Evolutionary conservation across 2,888 invertebrate species (phyloP).

Genomic region (Polyommatus iphigenia): DNA sequence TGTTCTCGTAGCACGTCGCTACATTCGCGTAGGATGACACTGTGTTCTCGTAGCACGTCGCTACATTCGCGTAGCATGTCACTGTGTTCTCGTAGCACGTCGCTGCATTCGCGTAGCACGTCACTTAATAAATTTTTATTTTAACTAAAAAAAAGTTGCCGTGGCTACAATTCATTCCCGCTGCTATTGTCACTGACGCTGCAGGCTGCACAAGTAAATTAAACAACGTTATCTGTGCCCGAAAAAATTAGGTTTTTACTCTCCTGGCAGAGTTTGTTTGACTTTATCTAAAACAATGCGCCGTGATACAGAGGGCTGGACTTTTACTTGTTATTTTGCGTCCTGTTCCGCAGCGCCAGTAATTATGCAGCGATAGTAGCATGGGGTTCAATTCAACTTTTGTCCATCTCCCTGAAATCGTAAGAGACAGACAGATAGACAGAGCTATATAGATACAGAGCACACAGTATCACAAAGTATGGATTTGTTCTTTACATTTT

Average conservation of each 20-base stretch:
- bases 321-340: background rate
- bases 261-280: background rate
- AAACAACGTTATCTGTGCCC: constrained; percentile 7
- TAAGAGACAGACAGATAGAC: background rate
- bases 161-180: background rate
- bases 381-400: background rate
- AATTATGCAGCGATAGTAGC: background rate
- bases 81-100: no score
- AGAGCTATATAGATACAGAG: background rate
- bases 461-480: background rate
- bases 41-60: background rate
- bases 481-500: no score
- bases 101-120: no score
- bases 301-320: background rate
- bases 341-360: background rate
- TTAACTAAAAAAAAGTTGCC: background rate
- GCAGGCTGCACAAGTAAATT: background rate
- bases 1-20: no score
- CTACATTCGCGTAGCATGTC: no score
- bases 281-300: constrained; percentile 21
- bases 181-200: background rate
- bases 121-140: no score
- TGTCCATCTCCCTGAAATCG: background rate
- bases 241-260: background rate
- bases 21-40: background rate